Evolutionary conservation across 2,113 vertebrate genomes (phyloP).

Genomic region (Lophotis ruficrista): DNA sequence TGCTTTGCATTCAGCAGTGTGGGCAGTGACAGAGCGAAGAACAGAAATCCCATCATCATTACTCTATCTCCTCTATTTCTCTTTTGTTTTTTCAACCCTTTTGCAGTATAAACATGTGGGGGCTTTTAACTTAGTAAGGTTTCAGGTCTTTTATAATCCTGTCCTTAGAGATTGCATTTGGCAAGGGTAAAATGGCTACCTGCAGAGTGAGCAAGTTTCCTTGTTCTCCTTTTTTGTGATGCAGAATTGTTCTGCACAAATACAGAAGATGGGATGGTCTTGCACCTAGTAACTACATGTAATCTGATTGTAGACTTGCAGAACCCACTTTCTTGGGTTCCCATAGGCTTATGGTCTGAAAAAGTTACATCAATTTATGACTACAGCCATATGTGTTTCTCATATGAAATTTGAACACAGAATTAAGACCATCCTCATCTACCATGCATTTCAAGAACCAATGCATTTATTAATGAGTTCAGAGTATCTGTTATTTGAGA

Average conservation of each 20-base stretch:
- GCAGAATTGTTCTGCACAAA: background rate
- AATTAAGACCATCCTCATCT: background rate
- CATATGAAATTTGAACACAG: background rate
- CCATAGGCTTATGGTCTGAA: background rate
- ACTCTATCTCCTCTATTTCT: background rate
- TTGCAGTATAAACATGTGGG: too few species aligned
- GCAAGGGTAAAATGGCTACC: fast-evolving
- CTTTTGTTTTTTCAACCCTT: background rate
- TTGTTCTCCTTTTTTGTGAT: background rate
- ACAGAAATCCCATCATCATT: background rate
- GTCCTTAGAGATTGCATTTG: background rate
- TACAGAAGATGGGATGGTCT: background rate
- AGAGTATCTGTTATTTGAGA: background rate
- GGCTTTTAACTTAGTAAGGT: background rate
- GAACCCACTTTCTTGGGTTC: background rate
- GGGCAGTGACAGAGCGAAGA: background rate
- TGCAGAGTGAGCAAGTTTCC: background rate
- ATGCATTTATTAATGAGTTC: background rate
- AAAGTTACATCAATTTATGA: background rate
- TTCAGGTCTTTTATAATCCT: background rate
- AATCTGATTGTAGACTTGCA: background rate
- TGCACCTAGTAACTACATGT: background rate
- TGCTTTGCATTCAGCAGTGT: background rate
- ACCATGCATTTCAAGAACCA: background rate
- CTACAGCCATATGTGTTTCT: background rate